Evolutionary conservation across 2,113 vertebrate genomes (phyloP), one percentile per base, ranked within the genome.

Genomic region (Tragelaphus buxtoni): DNA sequence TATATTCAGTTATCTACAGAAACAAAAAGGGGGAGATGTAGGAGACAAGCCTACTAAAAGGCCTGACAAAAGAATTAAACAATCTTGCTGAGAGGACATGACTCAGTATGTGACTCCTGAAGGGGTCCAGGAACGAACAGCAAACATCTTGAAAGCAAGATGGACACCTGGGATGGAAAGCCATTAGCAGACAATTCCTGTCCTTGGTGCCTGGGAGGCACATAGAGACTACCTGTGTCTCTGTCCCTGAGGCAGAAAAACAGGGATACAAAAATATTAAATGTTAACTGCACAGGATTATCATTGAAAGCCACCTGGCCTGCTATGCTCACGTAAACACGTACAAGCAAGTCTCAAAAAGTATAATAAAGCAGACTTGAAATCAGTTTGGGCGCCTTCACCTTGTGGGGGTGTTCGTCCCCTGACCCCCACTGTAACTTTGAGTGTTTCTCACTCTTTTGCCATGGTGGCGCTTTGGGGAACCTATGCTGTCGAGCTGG

Each of bases 391-490:
- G n/a, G n/a, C 0, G 20, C 65, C 9, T 69, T 69, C n/a, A 39
- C 65, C 18, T 69, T 1, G 1, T 69, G n/a, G 65, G 4, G 65
- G 2, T 22, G 65, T 69, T 69, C 2, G 18, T 69, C 18, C 65
- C n/a, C n/a, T 69, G 18, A 39, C 22, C n/a, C 35, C 65, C 65
- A 4, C 65, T 24, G 18, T 72, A 72, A 22, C n/a, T 72, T 72
- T 10, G 35, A 39, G 65, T 72, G 35, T 72, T 39, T 72, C 65
- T 39, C 35, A 6, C 4, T 69, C 65, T 69, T 69, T 11, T 0
- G 9, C 65, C 9, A 22, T 0, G 5, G 4, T 9, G 35, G n/a
- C 0, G 5, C n/a, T 72, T 22, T 72, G n/a, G 65, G 65, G n/a
- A 39, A 6, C 20, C 65, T 72, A 18, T 69, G 65, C 65, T 72